These are phyloP conservation scores for Borostomias antarcticus DNA, from an alignment of 2,797 vertebrate species.

Conservation along the genomic window DNA sequence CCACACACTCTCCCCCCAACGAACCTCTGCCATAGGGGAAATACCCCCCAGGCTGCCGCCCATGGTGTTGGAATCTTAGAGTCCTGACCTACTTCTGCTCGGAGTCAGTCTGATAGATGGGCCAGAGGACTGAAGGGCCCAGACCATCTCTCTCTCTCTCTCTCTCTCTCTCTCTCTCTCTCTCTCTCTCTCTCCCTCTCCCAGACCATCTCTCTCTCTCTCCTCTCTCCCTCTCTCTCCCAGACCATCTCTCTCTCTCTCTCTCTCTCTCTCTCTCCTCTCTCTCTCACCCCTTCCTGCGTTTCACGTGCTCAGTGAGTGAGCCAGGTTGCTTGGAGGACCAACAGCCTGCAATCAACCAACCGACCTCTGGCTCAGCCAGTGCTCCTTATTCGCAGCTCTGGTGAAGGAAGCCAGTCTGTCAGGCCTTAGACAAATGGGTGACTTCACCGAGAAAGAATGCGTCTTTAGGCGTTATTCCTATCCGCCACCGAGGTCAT, in stretches of 20 bases:
- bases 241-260: constrained; percentile 1
- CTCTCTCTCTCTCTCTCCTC: neutral
- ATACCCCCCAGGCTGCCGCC: constrained; percentile 19
- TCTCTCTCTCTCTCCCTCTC: neutral
- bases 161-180: neutral
- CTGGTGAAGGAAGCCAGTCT: constrained; percentile 24
- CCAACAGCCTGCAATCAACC: constrained; percentile 26
- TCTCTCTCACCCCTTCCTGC: neutral
- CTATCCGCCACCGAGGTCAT: constrained; percentile 35
- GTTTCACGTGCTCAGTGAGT: constrained; percentile 7
- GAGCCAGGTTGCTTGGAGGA: constrained; percentile 31
- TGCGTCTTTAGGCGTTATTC: constrained; percentile 53
- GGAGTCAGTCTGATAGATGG: constrained; percentile 42
- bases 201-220: neutral
- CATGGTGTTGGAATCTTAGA: constrained; percentile 58
- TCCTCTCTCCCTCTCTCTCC: neutral
- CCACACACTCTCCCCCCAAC: constrained; percentile 29
- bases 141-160: constrained; percentile 24
- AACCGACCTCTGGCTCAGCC: constrained; percentile 5
- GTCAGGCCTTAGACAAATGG: constrained; percentile 37
- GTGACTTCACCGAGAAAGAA: constrained; percentile 55
- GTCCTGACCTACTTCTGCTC: constrained; percentile 64
- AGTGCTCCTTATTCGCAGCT: neutral
- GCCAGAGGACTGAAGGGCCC: constrained; percentile 37
- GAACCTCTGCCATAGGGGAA: constrained; percentile 35